Evolutionary conservation across 2,113 vertebrate species (phyloP), one percentile per base, ranked within the genome.

Genomic region (Pseudopodoces humilis): DNA sequence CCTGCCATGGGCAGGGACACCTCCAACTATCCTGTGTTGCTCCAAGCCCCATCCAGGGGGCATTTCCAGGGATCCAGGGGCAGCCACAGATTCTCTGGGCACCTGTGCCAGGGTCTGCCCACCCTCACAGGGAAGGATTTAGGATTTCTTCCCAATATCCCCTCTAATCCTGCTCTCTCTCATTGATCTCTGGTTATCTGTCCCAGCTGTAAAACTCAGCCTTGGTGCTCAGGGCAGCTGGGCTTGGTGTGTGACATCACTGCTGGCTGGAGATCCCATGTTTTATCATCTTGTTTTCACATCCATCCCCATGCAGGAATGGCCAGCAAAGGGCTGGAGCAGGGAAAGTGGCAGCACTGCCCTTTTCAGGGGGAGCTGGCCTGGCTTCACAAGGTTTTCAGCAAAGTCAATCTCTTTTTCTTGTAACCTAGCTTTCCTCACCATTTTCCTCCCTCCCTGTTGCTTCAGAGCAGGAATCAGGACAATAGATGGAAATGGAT

Each of bases 11-110:
- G 10, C 41, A 76, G 46, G 44, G 25, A 55, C 47, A 35, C 30
- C 25, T 83, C 2, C 47, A 15, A 23, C n/a, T 3, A 0, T 9
- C 17, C 63, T 31, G 28, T 0, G 17, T 0, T 83, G 63, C 17
- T 69, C 30, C n/a, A 37, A 44, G 44, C 37, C 37, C 37, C 3
- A 1, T 72, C 22, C 52, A 46, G 4, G 53, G 78, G 14, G 21
- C 16, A 35, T 8, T 83, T 35, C 47, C 62, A 69, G 47, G 47
- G 46, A 27, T 75, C 5, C 53, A 58, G 46, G n/a, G 25, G 55
- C 55, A 62, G 47, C 47, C 53, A 35, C 70, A 83, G 70, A 41
- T 69, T 62, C 20, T 69, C n/a, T 62, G 86, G 39, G 16, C n/a
- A 46, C 3, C 37, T 46, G 33, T 37, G 27, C 68, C 28, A n/a